phyloP scores from a whole-genome alignment of 2,797 vertebrate genomes.

The Molossus alvarezi region DNA sequence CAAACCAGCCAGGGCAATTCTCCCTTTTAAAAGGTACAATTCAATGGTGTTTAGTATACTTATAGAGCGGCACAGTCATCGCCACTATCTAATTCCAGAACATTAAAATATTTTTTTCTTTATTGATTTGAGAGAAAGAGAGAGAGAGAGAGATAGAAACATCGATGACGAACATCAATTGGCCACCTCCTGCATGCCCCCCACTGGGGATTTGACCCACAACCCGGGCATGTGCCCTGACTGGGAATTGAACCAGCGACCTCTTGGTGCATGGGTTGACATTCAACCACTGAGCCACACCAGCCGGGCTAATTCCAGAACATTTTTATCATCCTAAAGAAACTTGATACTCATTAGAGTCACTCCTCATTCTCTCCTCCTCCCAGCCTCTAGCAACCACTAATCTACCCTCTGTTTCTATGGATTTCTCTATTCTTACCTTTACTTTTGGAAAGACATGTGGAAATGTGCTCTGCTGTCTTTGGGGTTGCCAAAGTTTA shows the following conservation, averaged over 20 bases:
- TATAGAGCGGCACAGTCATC: neutral
- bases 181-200: too few species aligned
- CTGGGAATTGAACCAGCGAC: too few species aligned
- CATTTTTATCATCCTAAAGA: conserved; percentile 28
- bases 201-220: too few species aligned
- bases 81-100: neutral
- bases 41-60: neutral
- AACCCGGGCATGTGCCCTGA: too few species aligned
- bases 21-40: neutral
- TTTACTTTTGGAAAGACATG: conserved; percentile 75
- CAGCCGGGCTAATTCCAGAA: neutral
- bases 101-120: neutral
- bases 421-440: conserved; percentile 84
- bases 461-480: neutral
- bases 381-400: neutral
- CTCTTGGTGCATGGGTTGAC: too few species aligned
- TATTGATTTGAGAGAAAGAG: too few species aligned
- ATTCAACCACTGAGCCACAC: too few species aligned
- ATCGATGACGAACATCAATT: too few species aligned
- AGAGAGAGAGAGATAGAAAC: too few species aligned
- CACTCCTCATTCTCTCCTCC: neutral
- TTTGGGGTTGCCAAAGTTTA: conserved; percentile 71
- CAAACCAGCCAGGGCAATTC: neutral
- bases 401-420: neutral
- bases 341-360: neutral